Evolutionary conservation across 2,113 vertebrate species (phyloP).

Genomic region (Brachionichthys hirsutus): DNA sequence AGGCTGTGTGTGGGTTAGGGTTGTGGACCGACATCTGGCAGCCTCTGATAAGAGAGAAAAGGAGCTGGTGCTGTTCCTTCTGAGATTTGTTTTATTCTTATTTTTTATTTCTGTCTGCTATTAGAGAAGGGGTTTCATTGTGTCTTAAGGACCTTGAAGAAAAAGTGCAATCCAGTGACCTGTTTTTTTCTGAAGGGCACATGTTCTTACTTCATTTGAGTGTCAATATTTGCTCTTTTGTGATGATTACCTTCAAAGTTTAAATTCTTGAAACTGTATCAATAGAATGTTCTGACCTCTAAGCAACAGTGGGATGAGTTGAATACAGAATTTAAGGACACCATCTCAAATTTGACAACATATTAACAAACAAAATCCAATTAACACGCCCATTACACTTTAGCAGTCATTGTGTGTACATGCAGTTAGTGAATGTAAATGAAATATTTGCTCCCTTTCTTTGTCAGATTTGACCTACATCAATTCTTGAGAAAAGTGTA

Average conservation of each 20-base stretch:
- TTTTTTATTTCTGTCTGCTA: constrained; percentile 11
- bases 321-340: too few species aligned
- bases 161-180: constrained; percentile 22
- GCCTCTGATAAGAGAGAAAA: constrained; percentile 72
- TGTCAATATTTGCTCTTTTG: constrained; percentile 9
- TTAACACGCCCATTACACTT: too few species aligned
- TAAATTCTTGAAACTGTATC: neutral
- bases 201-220: neutral
- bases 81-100: constrained; percentile 49
- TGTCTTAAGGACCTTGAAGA: constrained; percentile 40
- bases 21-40: constrained; percentile 75
- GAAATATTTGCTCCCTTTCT: too few species aligned
- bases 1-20: constrained; percentile 72
- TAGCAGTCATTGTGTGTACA: too few species aligned
- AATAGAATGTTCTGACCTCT: neutral
- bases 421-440: too few species aligned
- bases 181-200: neutral
- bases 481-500: too few species aligned
- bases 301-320: too few species aligned
- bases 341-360: too few species aligned
- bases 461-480: too few species aligned
- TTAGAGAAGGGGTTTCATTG: constrained; percentile 26
- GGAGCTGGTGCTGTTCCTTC: constrained; percentile 58
- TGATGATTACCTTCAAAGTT: constrained; percentile 6
- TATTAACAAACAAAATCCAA: too few species aligned